These are phyloP conservation scores for Morpho deidamia DNA, from an alignment of 2,888 invertebrate genomes.

Conservation along the genomic window DNA sequence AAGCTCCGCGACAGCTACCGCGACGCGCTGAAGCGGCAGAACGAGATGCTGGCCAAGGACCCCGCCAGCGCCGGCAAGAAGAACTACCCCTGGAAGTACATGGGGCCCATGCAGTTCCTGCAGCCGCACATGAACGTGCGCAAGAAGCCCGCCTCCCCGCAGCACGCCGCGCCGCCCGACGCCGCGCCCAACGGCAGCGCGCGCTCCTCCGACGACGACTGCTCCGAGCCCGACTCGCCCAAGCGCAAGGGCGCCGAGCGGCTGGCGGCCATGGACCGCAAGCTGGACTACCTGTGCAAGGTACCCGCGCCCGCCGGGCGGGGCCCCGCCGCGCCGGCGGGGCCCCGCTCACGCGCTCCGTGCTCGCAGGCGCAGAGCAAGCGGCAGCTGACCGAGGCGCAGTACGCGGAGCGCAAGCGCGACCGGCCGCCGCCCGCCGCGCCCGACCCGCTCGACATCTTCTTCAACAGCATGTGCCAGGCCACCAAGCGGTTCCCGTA, in stretches of 20 bases:
- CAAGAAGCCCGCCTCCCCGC: slow-evolving; percentile 45
- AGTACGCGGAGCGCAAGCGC: slow-evolving; percentile 26
- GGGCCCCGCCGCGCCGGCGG: not conserved
- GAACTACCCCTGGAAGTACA: slow-evolving; percentile 65
- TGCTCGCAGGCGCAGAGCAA: slow-evolving; percentile 30
- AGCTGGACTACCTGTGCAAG: slow-evolving; percentile 53
- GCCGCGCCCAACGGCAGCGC: slow-evolving; percentile 16
- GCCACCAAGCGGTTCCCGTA: slow-evolving; percentile 63
- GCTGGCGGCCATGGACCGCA: slow-evolving; percentile 46
- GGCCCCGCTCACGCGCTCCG: not conserved
- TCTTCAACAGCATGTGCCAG: slow-evolving; percentile 72
- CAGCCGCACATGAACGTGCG: slow-evolving; percentile 69
- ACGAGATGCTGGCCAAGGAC: slow-evolving; percentile 53
- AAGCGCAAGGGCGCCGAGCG: slow-evolving; percentile 39
- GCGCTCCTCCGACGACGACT: slow-evolving; percentile 33
- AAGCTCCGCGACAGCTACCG: slow-evolving; percentile 70
- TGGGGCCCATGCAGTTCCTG: slow-evolving; percentile 64
- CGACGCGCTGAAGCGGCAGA: slow-evolving; percentile 65
- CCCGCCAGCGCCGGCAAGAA: slow-evolving; percentile 40
- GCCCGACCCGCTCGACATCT: slow-evolving; percentile 42
- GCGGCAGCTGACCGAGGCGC: slow-evolving; percentile 31
- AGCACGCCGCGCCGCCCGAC: slow-evolving; percentile 18
- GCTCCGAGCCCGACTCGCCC: slow-evolving; percentile 26
- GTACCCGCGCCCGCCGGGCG: not conserved
- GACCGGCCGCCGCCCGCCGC: slow-evolving; percentile 22